Conservation (phyloP, 2,888 invertebrate genomes). For the Nemoura dubitans region DNA sequence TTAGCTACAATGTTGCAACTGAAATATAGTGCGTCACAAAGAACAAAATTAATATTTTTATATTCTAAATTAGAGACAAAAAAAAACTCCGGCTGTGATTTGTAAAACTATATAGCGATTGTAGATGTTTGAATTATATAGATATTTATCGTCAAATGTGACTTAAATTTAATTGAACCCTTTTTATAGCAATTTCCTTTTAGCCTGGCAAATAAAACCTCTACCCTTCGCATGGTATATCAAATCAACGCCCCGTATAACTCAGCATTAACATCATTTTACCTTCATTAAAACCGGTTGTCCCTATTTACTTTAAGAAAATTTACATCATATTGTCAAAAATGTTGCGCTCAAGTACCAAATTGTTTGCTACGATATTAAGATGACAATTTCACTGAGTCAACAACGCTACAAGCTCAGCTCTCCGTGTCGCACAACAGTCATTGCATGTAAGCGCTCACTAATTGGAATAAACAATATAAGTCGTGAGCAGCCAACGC, state of each 20-base stretch:
- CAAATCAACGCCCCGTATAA: not conserved
- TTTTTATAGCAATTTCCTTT: not conserved
- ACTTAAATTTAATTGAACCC: not conserved
- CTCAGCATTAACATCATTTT: not conserved
- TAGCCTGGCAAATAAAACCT: not conserved
- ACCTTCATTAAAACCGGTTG: no score
- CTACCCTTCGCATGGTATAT: not conserved
- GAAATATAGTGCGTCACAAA: not conserved
- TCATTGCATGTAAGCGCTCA: no score
- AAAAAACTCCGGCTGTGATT: not conserved
- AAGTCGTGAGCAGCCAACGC: no score
- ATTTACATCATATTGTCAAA: no score
- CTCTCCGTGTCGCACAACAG: no score
- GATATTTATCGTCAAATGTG: not conserved
- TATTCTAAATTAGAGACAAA: not conserved
- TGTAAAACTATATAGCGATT: not conserved
- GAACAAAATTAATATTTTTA: conserved; percentile 7
- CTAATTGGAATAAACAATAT: no score
- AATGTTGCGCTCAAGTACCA: no score
- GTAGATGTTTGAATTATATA: not conserved
- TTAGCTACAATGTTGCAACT: no score
- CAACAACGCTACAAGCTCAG: no score
- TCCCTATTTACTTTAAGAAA: no score
- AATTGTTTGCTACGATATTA: no score
- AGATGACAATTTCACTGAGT: no score